Evolutionary conservation across 2,797 vertebrate genomes (phyloP), one percentile per base, ranked within the genome.

Genomic region (Podargus strigoides): DNA sequence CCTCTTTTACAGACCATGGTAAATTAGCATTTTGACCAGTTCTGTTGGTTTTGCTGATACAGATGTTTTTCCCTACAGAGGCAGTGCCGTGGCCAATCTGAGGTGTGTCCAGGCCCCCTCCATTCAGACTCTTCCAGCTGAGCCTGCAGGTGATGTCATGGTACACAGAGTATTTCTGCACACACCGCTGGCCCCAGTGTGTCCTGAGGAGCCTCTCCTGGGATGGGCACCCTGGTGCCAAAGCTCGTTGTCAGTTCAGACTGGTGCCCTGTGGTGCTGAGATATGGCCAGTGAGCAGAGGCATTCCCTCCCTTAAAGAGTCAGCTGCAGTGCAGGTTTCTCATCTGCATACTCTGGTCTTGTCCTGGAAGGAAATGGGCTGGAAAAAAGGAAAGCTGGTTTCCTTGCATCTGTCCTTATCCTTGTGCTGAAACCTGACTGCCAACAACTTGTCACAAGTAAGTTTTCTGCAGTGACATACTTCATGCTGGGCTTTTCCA

Each of bases 21-120:
- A 88, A 97, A 97, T 96, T 83, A 74, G 93, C 91, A 94, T 96
- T 96, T 94, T 9, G 21, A 86, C 95, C 96, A 88, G 74, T 92
- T 89, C 96, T 93, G 80, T 91, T 94, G 83, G 72, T 89, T 96
- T 93, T 96, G 95, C 95, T 96, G 94, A 97, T 93, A 77, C 1
- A 94, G 85, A 86, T 92, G 80, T 84, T 97, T 95, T 88, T 67
- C 83, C 69, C 76, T 52, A 55, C 91, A 90, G 87, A 90, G 70
- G 87, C 32, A 0, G 85, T 88, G 83, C 83, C 76, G 47, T 56
- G 79, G 93, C 95, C 76, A 93, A 67, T 93, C 70, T 1, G 46
- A 93, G 87, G 82, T 86, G 73, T 60, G 70, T 66, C 67, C 89
- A 85, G 82, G 53, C 59, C 60, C 28, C 36, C 49, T 82, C 69